These are phyloP conservation scores for Homalodisca vitripennis DNA, from an alignment of 1,140 invertebrate genomes.

Conservation along the genomic window DNA sequence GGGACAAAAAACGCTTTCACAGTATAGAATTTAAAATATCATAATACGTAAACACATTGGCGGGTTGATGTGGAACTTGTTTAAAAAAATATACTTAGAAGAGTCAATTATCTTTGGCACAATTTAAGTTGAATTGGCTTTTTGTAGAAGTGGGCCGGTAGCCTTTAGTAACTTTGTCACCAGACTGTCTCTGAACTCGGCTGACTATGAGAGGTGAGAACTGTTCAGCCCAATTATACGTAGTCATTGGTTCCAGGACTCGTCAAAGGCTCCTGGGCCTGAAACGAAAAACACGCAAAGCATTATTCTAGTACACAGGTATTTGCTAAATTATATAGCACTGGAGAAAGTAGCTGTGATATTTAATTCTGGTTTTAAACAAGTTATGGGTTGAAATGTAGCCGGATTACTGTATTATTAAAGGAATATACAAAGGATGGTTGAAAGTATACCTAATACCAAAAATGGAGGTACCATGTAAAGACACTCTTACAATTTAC, in stretches of 20 bases:
- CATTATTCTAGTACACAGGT: not conserved
- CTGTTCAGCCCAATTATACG: conserved; percentile 50
- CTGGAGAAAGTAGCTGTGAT: not conserved
- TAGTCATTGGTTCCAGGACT: conserved; percentile 69
- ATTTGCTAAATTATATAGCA: not conserved
- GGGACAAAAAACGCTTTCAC: not conserved
- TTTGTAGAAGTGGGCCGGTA: not conserved
- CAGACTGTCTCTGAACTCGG: not conserved
- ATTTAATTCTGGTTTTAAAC: not conserved
- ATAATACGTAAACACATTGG: not conserved
- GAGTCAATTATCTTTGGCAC: not conserved
- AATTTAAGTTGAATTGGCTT: not conserved
- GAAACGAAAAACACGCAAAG: conserved; percentile 41
- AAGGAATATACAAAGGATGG: not conserved
- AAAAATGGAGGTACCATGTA: no score
- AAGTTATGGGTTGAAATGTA: not conserved
- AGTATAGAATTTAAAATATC: not conserved
- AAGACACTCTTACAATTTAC: no score
- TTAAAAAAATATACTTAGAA: not conserved
- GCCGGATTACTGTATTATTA: no score
- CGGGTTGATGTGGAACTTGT: not conserved
- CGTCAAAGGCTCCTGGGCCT: conserved; percentile 72
- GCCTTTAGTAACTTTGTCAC: not conserved
- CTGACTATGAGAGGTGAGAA: not conserved
- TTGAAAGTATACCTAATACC: not conserved